Percentiles rank a stretch among this genome's conserved stretches.
Conservation (phyloP, 2,113 vertebrate genomes). For the Talpa occidentalis region DNA sequence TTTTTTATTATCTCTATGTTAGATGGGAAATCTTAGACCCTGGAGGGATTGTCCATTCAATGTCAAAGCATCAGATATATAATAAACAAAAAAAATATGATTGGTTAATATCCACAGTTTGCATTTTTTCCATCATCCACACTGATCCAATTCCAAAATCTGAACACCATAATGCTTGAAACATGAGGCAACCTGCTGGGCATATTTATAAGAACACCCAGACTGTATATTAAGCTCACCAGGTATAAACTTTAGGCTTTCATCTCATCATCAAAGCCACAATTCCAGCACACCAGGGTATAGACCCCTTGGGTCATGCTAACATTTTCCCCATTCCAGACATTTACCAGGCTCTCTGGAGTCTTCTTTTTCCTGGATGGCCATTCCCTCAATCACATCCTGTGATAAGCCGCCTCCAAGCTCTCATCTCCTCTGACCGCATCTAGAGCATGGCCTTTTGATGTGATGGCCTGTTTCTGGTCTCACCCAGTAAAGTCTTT, state of each 20-base stretch:
- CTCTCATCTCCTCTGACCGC: not conserved
- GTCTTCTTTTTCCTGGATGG: not conserved
- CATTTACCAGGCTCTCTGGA: rapidly evolving
- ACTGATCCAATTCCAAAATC: not conserved
- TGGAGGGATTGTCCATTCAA: not conserved
- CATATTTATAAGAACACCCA: not conserved
- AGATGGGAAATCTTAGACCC: no score
- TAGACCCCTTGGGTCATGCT: not conserved
- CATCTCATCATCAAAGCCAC: not conserved
- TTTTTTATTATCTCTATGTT: not conserved
- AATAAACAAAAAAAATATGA: not conserved
- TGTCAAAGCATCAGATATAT: not conserved
- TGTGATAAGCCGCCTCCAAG: not conserved
- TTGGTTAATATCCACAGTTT: not conserved
- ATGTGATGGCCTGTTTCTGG: rapidly evolving
- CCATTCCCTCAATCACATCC: not conserved
- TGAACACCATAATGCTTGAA: not conserved
- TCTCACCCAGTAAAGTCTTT: not conserved
- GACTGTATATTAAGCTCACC: not conserved
- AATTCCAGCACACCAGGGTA: not conserved
- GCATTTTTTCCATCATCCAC: not conserved
- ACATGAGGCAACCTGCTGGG: not conserved
- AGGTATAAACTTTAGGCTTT: not conserved
- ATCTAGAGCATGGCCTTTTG: not conserved
- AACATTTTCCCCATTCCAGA: rapidly evolving